Evolutionary conservation across 2,797 vertebrate genomes (phyloP).

Genomic region (Chaetophractus vellerosus): DNA sequence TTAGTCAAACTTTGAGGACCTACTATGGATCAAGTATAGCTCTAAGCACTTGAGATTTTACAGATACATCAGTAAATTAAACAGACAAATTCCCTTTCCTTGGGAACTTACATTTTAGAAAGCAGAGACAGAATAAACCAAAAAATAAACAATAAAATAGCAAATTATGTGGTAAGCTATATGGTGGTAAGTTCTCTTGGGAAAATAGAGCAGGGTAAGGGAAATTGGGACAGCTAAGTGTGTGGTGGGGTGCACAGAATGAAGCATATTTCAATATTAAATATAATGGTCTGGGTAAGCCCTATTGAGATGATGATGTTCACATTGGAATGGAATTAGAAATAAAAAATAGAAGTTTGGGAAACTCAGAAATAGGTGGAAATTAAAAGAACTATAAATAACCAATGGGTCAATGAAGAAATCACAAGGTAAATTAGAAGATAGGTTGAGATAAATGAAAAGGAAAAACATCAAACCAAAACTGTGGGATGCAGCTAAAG

Average conservation of each 20-base stretch:
- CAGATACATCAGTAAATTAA: neutral
- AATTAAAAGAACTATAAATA: neutral
- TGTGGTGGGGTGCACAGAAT: neutral
- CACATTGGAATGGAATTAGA: neutral
- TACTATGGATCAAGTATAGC: neutral
- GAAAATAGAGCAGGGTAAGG: neutral
- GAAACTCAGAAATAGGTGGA: neutral
- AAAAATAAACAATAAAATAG: neutral
- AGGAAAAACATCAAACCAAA: neutral
- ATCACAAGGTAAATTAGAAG: neutral
- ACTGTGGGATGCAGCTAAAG: neutral
- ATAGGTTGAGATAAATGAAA: neutral
- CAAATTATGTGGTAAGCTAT: neutral
- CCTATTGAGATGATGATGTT: neutral
- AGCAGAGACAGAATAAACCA: neutral
- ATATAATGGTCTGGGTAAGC: neutral
- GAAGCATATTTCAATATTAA: neutral
- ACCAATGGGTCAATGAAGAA: slow-evolving; percentile 14
- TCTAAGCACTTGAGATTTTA: neutral
- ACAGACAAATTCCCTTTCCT: neutral
- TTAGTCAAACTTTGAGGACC: neutral
- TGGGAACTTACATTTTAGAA: neutral
- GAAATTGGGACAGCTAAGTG: too few species aligned
- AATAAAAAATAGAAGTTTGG: neutral
- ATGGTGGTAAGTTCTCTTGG: neutral